These are phyloP conservation scores for Meloidogyne hapla DNA, from an alignment of 1,140 invertebrate species.

Conservation along the genomic window DNA sequence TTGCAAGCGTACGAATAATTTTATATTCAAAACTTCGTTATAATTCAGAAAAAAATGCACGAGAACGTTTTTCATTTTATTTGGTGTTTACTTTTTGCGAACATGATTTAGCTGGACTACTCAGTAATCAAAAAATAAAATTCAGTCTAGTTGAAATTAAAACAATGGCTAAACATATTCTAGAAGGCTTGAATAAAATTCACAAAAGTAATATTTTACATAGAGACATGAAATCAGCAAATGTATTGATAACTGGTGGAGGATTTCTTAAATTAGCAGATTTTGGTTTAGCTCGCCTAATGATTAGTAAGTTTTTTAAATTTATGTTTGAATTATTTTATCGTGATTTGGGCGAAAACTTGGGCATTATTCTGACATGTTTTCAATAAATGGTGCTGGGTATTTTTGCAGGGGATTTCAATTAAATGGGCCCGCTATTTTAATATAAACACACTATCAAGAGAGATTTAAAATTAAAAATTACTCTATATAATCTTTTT, in stretches of 20 bases:
- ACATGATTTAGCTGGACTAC: slow-evolving; percentile 91
- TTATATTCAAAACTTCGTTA: slow-evolving; percentile 67
- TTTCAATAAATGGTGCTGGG: no score
- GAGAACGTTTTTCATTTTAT: slow-evolving; percentile 80
- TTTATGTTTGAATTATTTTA: not conserved
- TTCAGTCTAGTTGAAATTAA: slow-evolving; percentile 94
- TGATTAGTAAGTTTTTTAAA: slow-evolving; percentile 30
- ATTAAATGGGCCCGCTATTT: not conserved
- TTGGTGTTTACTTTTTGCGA: slow-evolving; percentile 98
- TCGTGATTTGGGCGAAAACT: no score
- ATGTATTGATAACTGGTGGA: slow-evolving; percentile 94
- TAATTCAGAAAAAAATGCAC: slow-evolving; percentile 76
- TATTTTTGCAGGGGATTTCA: no score
- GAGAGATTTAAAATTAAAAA: no score
- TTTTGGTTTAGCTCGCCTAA: slow-evolving; percentile 68
- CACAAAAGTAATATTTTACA: slow-evolving; percentile 56
- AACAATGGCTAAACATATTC: slow-evolving; percentile 90
- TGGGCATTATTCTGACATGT: no score
- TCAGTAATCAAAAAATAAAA: slow-evolving; percentile 93
- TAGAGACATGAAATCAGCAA: slow-evolving; percentile 97
- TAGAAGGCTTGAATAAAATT: slow-evolving; percentile 74
- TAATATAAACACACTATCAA: not conserved
- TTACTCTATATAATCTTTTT: not conserved
- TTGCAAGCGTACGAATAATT: slow-evolving; percentile 40
- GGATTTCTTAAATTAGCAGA: slow-evolving; percentile 74